phyloP scores from a whole-genome alignment of 1,140 invertebrate species.

The Bradysia coprophila region DNA sequence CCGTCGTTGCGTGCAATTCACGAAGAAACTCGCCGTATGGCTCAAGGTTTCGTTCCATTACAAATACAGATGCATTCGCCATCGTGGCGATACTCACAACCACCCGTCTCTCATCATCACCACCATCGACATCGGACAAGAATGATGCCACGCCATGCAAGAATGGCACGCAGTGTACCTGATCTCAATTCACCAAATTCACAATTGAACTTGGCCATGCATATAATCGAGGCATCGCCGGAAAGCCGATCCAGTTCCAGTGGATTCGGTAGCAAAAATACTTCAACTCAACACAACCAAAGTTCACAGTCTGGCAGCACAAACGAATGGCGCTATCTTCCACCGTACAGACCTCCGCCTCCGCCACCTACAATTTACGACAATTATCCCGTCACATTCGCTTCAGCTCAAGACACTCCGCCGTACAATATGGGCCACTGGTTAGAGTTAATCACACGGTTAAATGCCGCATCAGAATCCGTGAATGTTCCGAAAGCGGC shows the following conservation, averaged over 20 bases:
- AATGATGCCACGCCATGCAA: slow-evolving; percentile 37
- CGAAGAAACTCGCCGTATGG: slow-evolving; percentile 34
- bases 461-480: slow-evolving; percentile 28
- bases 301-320: slow-evolving; percentile 47
- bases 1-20: slow-evolving; percentile 53
- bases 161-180: slow-evolving; percentile 41
- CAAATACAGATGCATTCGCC: slow-evolving; percentile 31
- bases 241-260: slow-evolving; percentile 73
- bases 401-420: slow-evolving; percentile 25
- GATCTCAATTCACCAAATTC: slow-evolving; percentile 37
- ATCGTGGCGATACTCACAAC: slow-evolving; percentile 15
- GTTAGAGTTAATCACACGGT: slow-evolving; percentile 33
- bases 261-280: slow-evolving; percentile 82
- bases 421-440: slow-evolving; percentile 38
- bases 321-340: slow-evolving; percentile 54
- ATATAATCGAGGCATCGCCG: slow-evolving; percentile 50
- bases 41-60: slow-evolving; percentile 34
- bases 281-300: slow-evolving; percentile 60
- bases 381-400: slow-evolving; percentile 9
- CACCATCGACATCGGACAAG: slow-evolving; percentile 26
- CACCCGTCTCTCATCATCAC: neutral
- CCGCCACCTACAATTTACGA: slow-evolving; percentile 21
- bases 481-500: slow-evolving; percentile 30
- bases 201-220: slow-evolving; percentile 16
- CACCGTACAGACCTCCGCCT: slow-evolving; percentile 48